Evolutionary conservation across 2,113 vertebrate genomes (phyloP).

Genomic region (Toxotes chatareus): DNA sequence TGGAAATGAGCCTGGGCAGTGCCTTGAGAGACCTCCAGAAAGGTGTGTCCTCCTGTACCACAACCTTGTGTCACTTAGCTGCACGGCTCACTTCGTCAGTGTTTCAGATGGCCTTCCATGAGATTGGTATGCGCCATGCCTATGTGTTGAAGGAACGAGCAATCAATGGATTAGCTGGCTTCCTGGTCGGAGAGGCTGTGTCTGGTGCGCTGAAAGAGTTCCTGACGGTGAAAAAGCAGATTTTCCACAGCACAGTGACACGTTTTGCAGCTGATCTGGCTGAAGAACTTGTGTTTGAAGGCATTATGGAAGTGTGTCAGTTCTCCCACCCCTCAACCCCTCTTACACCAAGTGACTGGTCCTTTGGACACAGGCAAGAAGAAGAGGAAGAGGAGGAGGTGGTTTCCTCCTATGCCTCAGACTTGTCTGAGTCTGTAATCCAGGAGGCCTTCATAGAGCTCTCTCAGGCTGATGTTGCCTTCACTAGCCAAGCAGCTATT

Average conservation of each 20-base stretch:
- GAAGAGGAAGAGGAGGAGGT: constrained; percentile 90
- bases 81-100: constrained; percentile 93
- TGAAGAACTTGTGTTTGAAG: constrained; percentile 97
- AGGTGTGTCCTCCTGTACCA: constrained; percentile 94
- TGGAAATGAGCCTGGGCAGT: constrained; percentile 94
- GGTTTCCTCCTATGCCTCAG: constrained; percentile 93
- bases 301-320: constrained; percentile 98
- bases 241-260: constrained; percentile 91
- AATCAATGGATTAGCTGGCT: constrained; percentile 90
- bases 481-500: constrained; percentile 94
- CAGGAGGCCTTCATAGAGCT: constrained; percentile 98
- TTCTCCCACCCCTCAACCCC: constrained; percentile 94
- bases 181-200: constrained; percentile 93
- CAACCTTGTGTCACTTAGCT: constrained; percentile 93
- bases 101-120: constrained; percentile 97
- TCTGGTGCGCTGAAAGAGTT: constrained; percentile 93
- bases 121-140: constrained; percentile 92
- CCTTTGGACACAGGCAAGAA: constrained; percentile 78
- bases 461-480: constrained; percentile 93
- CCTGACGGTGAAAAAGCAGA: constrained; percentile 92
- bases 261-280: constrained; percentile 94
- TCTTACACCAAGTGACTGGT: constrained; percentile 80
- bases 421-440: constrained; percentile 96
- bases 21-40: constrained; percentile 96
- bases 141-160: constrained; percentile 92